Evolutionary conservation across 64 coral and sea anemone species (phyloP).

Genomic region (Pocillopora verrucosa): DNA sequence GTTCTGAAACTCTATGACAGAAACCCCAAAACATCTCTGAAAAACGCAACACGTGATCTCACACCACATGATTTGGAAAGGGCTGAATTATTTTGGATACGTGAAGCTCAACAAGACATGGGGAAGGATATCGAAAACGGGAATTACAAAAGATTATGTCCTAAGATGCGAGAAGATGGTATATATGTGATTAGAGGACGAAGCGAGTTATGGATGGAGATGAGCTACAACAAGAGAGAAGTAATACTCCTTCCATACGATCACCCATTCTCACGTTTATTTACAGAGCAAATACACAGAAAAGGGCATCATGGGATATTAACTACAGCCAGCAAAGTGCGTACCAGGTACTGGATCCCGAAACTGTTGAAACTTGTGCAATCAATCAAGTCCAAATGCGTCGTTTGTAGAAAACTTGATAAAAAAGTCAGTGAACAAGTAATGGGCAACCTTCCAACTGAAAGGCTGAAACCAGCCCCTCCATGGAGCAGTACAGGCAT

Average conservation of each 20-base stretch:
- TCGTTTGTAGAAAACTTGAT: no score
- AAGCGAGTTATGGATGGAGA: slow-evolving; percentile 37
- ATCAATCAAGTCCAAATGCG: no score
- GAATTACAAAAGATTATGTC: slow-evolving; percentile 46
- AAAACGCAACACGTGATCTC: slow-evolving; percentile 22
- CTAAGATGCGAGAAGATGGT: slow-evolving; percentile 27
- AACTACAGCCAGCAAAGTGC: background rate
- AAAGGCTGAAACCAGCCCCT: no score
- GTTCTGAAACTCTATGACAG: slow-evolving; percentile 7
- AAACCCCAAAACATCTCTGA: slow-evolving; percentile 8
- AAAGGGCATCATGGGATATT: slow-evolving; percentile 20
- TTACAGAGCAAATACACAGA: slow-evolving; percentile 22
- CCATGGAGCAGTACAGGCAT: no score
- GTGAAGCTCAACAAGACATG: slow-evolving; percentile 22
- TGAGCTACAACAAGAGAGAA: slow-evolving; percentile 49
- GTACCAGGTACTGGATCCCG: no score
- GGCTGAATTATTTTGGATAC: slow-evolving; percentile 38
- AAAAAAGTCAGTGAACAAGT: no score
- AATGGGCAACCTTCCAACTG: slow-evolving; percentile 34
- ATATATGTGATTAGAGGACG: slow-evolving; percentile 37
- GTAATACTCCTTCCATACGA: slow-evolving; percentile 48
- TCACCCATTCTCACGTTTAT: slow-evolving; percentile 40
- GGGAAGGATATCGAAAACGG: slow-evolving; percentile 35
- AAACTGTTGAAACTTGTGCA: no score
- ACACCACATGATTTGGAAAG: background rate